These are phyloP conservation scores for Siniperca obscura DNA, from an alignment of 2,797 vertebrate genomes.

Conservation along the genomic window DNA sequence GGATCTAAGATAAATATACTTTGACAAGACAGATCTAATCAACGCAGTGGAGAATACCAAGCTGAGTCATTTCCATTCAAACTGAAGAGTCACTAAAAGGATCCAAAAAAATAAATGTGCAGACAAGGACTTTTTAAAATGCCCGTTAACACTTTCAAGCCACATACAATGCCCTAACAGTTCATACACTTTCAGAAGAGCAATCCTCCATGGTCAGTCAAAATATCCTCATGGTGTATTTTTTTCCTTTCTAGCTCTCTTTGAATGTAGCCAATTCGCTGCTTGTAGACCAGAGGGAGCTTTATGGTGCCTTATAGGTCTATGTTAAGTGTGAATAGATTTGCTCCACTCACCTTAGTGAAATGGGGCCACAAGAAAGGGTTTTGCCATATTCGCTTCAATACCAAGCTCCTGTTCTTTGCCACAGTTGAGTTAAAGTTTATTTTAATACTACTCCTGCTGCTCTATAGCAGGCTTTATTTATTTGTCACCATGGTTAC, in stretches of 20 bases:
- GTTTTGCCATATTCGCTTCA: conserved; percentile 1
- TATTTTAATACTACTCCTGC: conserved; percentile 11
- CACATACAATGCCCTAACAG: background rate
- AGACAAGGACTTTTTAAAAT: conserved; percentile 10
- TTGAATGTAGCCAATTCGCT: background rate
- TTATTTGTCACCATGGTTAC: conserved; percentile 48
- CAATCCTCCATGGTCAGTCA: background rate
- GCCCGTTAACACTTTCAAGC: background rate
- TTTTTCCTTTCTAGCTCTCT: background rate
- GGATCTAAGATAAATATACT: background rate
- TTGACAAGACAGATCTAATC: background rate
- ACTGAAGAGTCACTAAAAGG: background rate
- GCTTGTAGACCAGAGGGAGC: background rate
- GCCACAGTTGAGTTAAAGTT: background rate
- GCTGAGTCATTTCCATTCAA: conserved; percentile 15
- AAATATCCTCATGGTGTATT: background rate
- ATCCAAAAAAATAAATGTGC: conserved; percentile 2
- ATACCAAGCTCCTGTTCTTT: background rate
- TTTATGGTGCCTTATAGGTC: background rate
- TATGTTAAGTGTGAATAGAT: background rate
- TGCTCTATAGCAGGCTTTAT: conserved; percentile 10
- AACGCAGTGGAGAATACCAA: background rate
- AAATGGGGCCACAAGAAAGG: conserved; percentile 6
- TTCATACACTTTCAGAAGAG: background rate
- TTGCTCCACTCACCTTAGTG: background rate